phyloP scores from a whole-genome alignment of 1,140 invertebrate genomes.

The Colletes gigas region DNA sequence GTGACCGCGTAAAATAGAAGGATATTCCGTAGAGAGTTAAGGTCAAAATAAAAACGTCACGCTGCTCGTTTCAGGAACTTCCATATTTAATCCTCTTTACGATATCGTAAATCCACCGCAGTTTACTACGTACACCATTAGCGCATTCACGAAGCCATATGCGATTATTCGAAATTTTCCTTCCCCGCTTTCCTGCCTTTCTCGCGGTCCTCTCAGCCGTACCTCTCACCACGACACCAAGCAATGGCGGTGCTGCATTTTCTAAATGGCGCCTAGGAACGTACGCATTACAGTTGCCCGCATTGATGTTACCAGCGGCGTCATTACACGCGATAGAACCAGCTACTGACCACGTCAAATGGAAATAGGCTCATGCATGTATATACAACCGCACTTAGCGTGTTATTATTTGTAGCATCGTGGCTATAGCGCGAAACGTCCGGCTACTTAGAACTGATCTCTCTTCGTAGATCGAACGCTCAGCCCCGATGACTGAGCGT shows the following conservation, averaged over 20 bases:
- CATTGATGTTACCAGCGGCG: conserved; percentile 34
- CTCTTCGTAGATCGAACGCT: neutral
- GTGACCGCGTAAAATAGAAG: too few relatives aligned
- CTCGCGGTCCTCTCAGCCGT: neutral
- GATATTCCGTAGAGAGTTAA: too few relatives aligned
- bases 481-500: neutral
- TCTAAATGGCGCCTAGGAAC: conserved; percentile 2
- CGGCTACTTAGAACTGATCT: neutral
- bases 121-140: neutral
- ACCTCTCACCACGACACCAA: neutral
- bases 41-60: too few relatives aligned
- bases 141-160: neutral
- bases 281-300: conserved; percentile 7
- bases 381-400: neutral
- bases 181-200: neutral
- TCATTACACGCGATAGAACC: conserved; percentile 11
- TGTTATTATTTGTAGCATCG: conserved; percentile 1
- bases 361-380: neutral
- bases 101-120: neutral
- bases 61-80: too few relatives aligned
- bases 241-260: neutral
- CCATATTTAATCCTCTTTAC: neutral
- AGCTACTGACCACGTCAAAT: neutral
- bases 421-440: neutral
- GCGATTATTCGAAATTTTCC: neutral